These are phyloP conservation scores for Stegodyphus dumicola DNA, from an alignment of 1,140 invertebrate species.

Conservation along the genomic window DNA sequence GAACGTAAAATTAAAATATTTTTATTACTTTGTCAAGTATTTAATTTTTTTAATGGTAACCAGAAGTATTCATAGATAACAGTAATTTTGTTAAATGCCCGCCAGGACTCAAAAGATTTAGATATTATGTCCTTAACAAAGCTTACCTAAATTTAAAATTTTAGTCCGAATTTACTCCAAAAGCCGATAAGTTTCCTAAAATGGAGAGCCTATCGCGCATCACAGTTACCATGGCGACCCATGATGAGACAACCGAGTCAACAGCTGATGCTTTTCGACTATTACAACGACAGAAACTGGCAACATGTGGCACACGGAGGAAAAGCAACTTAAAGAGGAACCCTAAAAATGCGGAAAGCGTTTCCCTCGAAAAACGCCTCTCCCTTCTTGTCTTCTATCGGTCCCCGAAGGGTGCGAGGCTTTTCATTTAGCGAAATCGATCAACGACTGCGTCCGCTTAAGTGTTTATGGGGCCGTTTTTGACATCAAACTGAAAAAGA, in stretches of 20 bases:
- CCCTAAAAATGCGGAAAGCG: constrained; percentile 7
- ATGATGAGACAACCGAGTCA: constrained; percentile 41
- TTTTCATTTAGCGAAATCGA: constrained; percentile 41
- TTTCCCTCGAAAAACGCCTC: not conserved
- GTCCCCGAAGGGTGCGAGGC: not conserved
- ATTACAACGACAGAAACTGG: constrained; percentile 10
- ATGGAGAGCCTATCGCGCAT: not conserved
- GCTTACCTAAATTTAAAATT: too few relatives aligned
- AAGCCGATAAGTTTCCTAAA: constrained; percentile 7
- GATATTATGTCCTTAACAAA: too few relatives aligned
- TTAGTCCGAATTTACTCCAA: not conserved
- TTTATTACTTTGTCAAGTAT: too few relatives aligned
- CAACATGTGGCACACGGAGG: constrained; percentile 31
- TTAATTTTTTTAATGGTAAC: too few relatives aligned
- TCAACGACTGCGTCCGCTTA: not conserved
- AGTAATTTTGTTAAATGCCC: too few relatives aligned
- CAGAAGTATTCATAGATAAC: too few relatives aligned
- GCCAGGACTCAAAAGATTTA: too few relatives aligned
- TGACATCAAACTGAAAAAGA: too few relatives aligned
- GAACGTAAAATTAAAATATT: too few relatives aligned
- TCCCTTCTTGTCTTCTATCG: not conserved
- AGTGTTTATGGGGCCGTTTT: not conserved
- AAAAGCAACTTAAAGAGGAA: not conserved
- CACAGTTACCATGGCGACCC: constrained; percentile 23
- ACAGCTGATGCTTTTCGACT: constrained; percentile 29